Conservation (phyloP, 2,888 invertebrate species). For the Brachynemurus nebulosus region DNA sequence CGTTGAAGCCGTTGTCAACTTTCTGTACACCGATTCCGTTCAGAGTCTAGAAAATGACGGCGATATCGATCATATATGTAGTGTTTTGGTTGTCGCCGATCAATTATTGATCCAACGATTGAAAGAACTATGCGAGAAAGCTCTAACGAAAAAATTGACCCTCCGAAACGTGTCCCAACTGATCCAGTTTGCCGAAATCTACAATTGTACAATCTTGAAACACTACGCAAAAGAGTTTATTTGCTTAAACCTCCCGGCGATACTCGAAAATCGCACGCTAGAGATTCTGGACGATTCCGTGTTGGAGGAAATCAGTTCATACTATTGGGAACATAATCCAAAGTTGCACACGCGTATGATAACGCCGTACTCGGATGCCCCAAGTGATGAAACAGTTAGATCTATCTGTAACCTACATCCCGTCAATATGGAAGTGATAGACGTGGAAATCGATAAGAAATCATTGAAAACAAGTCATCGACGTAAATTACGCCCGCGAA, state of each 20-base stretch:
- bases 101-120: slow-evolving; percentile 60
- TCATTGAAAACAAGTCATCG: slow-evolving; percentile 7
- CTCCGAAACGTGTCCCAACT: slow-evolving; percentile 65
- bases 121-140: slow-evolving; percentile 55
- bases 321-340: slow-evolving; percentile 48
- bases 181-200: slow-evolving; percentile 58
- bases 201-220: slow-evolving; percentile 61
- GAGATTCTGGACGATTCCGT: slow-evolving; percentile 47
- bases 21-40: slow-evolving; percentile 57
- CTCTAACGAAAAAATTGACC: slow-evolving; percentile 48
- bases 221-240: slow-evolving; percentile 64
- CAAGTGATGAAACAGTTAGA: slow-evolving; percentile 40
- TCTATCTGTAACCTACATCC: slow-evolving; percentile 32
- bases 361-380: slow-evolving; percentile 52
- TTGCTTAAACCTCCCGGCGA: slow-evolving; percentile 53
- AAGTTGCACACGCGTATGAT: slow-evolving; percentile 47
- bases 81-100: slow-evolving; percentile 64
- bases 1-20: slow-evolving; percentile 55
- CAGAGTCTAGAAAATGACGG: slow-evolving; percentile 42
- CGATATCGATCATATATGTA: slow-evolving; percentile 54
- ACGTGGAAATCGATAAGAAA: slow-evolving; percentile 28
- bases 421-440: slow-evolving; percentile 33
- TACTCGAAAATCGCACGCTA: slow-evolving; percentile 53
- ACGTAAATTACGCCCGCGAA: slow-evolving; percentile 23
- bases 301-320: slow-evolving; percentile 48